These are phyloP conservation scores for Nipponacmea schrenckii DNA, from an alignment of 2,888 invertebrate species.

Conservation along the genomic window DNA sequence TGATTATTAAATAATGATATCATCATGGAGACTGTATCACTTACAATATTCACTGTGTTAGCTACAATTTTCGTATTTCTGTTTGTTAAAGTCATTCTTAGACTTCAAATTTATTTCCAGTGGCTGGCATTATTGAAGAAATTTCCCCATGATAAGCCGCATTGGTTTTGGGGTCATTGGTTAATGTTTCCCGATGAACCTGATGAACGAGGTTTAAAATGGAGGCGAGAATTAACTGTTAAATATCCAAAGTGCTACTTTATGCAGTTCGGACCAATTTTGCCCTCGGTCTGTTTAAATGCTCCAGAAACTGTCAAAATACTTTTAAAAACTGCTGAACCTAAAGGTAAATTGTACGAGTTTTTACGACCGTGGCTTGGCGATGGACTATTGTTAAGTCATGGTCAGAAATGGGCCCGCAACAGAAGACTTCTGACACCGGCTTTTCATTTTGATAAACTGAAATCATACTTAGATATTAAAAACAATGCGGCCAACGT, in stretches of 20 bases:
- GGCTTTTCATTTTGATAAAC: slow-evolving; percentile 47
- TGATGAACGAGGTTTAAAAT: slow-evolving; percentile 30
- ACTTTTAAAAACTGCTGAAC: slow-evolving; percentile 40
- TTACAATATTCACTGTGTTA: too few relatives aligned
- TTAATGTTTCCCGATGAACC: slow-evolving; percentile 33
- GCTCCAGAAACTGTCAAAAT: slow-evolving; percentile 48
- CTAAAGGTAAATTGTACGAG: slow-evolving; percentile 29
- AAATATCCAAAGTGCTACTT: slow-evolving; percentile 21
- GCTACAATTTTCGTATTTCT: too few relatives aligned
- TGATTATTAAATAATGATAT: too few relatives aligned
- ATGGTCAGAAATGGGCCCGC: slow-evolving; percentile 41
- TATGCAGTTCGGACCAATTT: slow-evolving; percentile 39
- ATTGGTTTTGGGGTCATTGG: slow-evolving; percentile 5
- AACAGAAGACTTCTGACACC: slow-evolving; percentile 43
- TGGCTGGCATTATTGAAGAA: neutral
- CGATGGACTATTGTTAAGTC: slow-evolving; percentile 39
- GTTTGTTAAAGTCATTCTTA: too few relatives aligned
- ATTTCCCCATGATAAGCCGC: neutral
- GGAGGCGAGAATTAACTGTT: slow-evolving; percentile 23
- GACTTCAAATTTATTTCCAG: too few relatives aligned
- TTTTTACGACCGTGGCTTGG: slow-evolving; percentile 36
- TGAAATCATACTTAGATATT: slow-evolving; percentile 35
- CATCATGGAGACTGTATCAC: too few relatives aligned
- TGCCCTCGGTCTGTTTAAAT: slow-evolving; percentile 31
- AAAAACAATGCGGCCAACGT: slow-evolving; percentile 37